Evolutionary conservation across 2,797 vertebrate species (phyloP), one percentile per base, ranked within the genome.

Genomic region (Gephyroberyx darwinii): DNA sequence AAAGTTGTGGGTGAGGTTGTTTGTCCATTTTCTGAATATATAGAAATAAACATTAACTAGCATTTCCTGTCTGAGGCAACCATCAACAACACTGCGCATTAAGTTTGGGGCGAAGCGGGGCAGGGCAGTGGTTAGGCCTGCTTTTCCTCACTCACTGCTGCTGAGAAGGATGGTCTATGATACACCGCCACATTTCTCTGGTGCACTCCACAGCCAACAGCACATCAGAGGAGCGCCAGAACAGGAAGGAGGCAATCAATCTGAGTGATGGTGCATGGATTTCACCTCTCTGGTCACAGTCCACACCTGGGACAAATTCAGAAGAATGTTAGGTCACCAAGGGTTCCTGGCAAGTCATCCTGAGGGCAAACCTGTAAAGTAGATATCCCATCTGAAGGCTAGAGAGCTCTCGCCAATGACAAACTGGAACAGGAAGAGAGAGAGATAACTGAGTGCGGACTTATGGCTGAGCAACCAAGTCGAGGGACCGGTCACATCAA

Each of bases 221-320:
- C 63, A 82, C 76, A 84, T 63, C 64, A 88, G 89, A 87, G 79
- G 74, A 75, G 77, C 52, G 12, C 71, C 76, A 83, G 81, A 82
- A 82, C 88, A 89, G 88, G 88, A 90, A 89, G 74, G 74, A 84
- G 80, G 75, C 82, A 85, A 89, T 91, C 87, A 88, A 84, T 91
- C 86, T 89, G 76, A 65, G 66, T 69, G 76, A 83, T 62, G 80
- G 71, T 60, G 85, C 65, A 75, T 69, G 70, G 69, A 74, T 88
- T 90, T 88, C 84, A 86, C 84, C 84, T 88, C 78, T 74, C 55
- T 58, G 75, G 80, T 89, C 86, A 69, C 80, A 82, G 84, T 88
- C 85, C 81, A 90, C 91, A 92, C 89, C 88, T 90, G 90, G 90
- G 86, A 91, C 83, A 79, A 81, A 89, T 91, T 89, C 85, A 74